Evolutionary conservation across 2,797 vertebrate species (phyloP), one percentile per base, ranked within the genome.

Genomic region (Pteronotus mesoamericanus): DNA sequence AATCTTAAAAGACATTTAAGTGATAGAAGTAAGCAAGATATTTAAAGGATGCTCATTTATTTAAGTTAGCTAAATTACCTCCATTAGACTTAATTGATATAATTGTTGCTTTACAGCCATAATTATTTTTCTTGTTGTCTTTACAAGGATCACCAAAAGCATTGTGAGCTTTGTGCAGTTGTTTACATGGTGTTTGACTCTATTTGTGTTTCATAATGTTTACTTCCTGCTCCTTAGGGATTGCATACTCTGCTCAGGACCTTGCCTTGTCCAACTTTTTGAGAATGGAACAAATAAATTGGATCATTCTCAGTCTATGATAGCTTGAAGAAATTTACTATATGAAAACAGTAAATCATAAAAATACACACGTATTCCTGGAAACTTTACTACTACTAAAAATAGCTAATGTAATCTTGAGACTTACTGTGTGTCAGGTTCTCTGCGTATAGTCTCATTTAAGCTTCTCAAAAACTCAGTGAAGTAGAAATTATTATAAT

Each of bases 51-150:
- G 71, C 82, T 86, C 55, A 24, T 89, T 85, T 94, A 91, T 93
- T 96, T 94, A 89, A 90, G 94, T 92, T 89, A 42, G 77, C 71
- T 57, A 72, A 91, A 94, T 96, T 91, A n/a, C 72, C 39, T 29
- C 84, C 55, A 92, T 96, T 96, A 91, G 61, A 51, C 51, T 68
- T 96, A 95, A 94, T 94, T 93, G 93, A 86, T 51, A 42, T 96
- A 89, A 96, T 89, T 93, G 79, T 59, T 61, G 86, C 86, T 90
- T 96, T 39, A 39, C 75, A 57, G 86, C 77, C 55, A 37, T 95
- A 94, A 94, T 88, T 87, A 88, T 93, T 86, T 89, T 79, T 89
- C 86, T 78, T 95, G 61, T 39, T 75, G 78, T 89, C 78, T 95
- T 88, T 87, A 59, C 9, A 34, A 89, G 84, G 75, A 48, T 87